A percentile compares a stretch with the other conserved stretches of the same genome.
Evolutionary conservation across 2,113 vertebrate species (phyloP).

Genomic region (Amphiprion ocellaris): DNA sequence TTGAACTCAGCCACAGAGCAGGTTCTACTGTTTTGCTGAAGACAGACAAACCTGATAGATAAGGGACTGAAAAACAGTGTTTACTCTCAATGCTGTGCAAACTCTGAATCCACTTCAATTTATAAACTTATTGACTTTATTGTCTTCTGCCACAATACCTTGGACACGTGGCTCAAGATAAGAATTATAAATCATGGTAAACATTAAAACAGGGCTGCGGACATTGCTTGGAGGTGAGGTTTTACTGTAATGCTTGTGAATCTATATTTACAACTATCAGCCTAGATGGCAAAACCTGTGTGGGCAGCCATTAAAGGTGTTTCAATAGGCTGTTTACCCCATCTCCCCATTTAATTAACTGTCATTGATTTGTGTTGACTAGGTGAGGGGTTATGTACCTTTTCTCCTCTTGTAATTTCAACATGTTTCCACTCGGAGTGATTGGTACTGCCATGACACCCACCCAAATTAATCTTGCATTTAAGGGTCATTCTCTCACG

Average conservation of each 20-base stretch:
- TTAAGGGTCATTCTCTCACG: constrained; percentile 57
- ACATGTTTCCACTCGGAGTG: constrained; percentile 51
- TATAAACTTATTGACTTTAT: constrained; percentile 49
- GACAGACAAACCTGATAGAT: constrained; percentile 14
- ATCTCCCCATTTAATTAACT: constrained; percentile 77
- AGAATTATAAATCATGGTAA: constrained; percentile 48
- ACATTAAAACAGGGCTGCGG: constrained; percentile 44
- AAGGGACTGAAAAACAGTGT: constrained; percentile 26
- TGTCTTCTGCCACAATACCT: constrained; percentile 25
- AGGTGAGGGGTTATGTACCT: constrained; percentile 65
- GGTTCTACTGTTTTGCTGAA: neutral
- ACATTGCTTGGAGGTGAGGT: constrained; percentile 44
- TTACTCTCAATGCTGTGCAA: constrained; percentile 28
- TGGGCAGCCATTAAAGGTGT: constrained; percentile 61
- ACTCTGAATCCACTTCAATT: constrained; percentile 40
- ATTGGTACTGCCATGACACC: constrained; percentile 41
- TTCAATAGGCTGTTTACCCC: constrained; percentile 69
- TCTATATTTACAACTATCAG: constrained; percentile 65
- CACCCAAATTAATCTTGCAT: constrained; percentile 70
- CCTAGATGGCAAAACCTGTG: constrained; percentile 29
- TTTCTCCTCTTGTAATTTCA: constrained; percentile 60
- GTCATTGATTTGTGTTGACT: constrained; percentile 76
- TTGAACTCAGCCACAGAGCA: neutral
- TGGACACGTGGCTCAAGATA: constrained; percentile 35
- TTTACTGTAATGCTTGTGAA: constrained; percentile 36